Conservation (phyloP, 2,888 invertebrate genomes). For the Operophtera brumata region DNA sequence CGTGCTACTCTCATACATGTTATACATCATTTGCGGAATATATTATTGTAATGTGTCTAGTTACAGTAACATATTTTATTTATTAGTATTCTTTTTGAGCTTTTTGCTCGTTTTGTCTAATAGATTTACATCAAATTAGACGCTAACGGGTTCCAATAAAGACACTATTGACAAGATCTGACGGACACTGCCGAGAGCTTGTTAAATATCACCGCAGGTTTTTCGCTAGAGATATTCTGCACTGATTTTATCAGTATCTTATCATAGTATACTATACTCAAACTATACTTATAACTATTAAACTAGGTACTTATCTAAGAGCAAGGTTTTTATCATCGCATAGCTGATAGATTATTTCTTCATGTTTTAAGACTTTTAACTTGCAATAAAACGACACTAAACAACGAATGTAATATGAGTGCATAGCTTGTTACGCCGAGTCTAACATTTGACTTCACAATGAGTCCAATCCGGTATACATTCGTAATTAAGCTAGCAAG, state of each 20-base stretch:
- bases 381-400: slow-evolving; percentile 23
- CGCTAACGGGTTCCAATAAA: slow-evolving; percentile 23
- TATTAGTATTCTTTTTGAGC: slow-evolving; percentile 9
- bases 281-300: too few relatives aligned
- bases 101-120: slow-evolving; percentile 28
- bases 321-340: too few relatives aligned
- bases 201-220: slow-evolving; percentile 18
- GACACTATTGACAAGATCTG: slow-evolving; percentile 23
- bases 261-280: background rate
- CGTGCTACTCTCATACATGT: slow-evolving; percentile 49
- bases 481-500: slow-evolving; percentile 62
- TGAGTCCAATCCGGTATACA: slow-evolving; percentile 45
- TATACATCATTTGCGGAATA: slow-evolving; percentile 52
- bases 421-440: slow-evolving; percentile 28
- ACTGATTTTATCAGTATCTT: background rate
- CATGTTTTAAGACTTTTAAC: background rate
- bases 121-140: slow-evolving; percentile 29
- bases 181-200: slow-evolving; percentile 11
- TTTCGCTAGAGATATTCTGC: slow-evolving; percentile 3
- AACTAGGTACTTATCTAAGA: too few relatives aligned
- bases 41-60: slow-evolving; percentile 44
- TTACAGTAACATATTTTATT: slow-evolving; percentile 32
- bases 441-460: slow-evolving; percentile 44
- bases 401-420: slow-evolving; percentile 24
- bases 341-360: background rate